Evolutionary conservation across 1,140 invertebrate genomes (phyloP), one percentile per base, ranked within the genome.

Genomic region (Drosophila littoralis): DNA sequence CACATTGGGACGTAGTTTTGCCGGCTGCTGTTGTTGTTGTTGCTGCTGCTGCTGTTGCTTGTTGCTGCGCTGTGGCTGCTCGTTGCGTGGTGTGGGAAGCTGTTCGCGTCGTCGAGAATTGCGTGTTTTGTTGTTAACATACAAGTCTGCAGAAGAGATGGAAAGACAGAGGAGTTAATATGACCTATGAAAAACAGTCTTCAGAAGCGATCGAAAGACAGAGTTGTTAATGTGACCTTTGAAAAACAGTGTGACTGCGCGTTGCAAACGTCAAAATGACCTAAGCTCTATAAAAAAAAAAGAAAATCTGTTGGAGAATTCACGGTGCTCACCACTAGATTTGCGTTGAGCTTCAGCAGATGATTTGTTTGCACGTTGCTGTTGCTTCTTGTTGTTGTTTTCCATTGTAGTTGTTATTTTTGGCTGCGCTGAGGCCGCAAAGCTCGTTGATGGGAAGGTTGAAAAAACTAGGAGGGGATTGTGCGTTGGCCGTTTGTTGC

Each of bases 21-120:
- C 71, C 9, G 77, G 52, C 52, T 78, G 77, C 38, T 84, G 82
- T 55, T 77, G 74, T 61, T 75, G 74, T 50, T 73, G 72, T 32
- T 70, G 63, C 33, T 64, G 69, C 22, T 66, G 72, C 28, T 66
- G 72, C 33, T 66, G 73, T 69, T 77, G 71, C 59, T 69, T 77
- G 36, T 6, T 46, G 65, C 8, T 68, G 54, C 71, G 69, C 55
- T 85, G 81, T 72, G 81, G 81, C 55, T 80, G 77, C 36, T 90
- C 89, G 77, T 89, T 92, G 35, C 84, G 85, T 50, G 84, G 77
- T 58, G 75, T 75, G 0, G 77, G 59, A 45, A 79, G 71, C 55
- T 91, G 84, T 52, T 92, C 90, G 51, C 91, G 78, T 54, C 91
- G 88, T 57, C 91, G 81, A 17, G 67, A 90, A 66, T 79, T 78